These are phyloP conservation scores for Neria commutata DNA, from an alignment of 2,888 invertebrate species.

Conservation along the genomic window DNA sequence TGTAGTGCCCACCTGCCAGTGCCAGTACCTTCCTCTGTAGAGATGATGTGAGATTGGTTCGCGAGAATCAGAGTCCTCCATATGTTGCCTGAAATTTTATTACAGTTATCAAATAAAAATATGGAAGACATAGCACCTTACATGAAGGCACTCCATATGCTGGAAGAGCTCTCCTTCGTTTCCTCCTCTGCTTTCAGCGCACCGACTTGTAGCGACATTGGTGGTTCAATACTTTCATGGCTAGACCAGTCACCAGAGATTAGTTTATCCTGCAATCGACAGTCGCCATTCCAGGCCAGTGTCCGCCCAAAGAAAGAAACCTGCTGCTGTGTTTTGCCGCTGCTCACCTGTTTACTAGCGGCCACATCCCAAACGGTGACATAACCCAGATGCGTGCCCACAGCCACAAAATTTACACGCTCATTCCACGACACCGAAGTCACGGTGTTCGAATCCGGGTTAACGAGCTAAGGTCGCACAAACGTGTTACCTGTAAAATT, in stretches of 20 bases:
- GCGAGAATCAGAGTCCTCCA: constrained; percentile 55
- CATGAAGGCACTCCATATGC: constrained; percentile 56
- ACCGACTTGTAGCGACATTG: constrained; percentile 44
- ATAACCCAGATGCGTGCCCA: constrained; percentile 96
- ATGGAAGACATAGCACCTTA: constrained; percentile 16
- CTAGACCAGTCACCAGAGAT: constrained; percentile 74
- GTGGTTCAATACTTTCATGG: constrained; percentile 60
- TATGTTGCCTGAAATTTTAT: constrained; percentile 46
- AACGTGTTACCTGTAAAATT: constrained; percentile 82
- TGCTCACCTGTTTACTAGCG: constrained; percentile 82
- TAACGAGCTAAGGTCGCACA: constrained; percentile 97
- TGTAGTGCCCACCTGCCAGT: constrained; percentile 92
- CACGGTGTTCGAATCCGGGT: constrained; percentile 90
- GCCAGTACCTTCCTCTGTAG: constrained; percentile 60
- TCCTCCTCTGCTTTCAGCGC: constrained; percentile 36
- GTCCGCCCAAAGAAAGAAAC: too few species aligned
- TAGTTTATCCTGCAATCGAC: constrained; percentile 62
- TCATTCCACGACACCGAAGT: constrained; percentile 99
- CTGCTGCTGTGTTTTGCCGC: too few species aligned
- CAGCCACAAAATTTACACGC: constrained; percentile 93
- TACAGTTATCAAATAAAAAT: background rate
- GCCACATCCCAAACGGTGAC: constrained; percentile 99
- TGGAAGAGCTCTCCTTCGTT: constrained; percentile 52
- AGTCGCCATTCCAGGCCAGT: too few species aligned
- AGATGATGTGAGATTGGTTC: constrained; percentile 39